Percentiles rank a stretch among this genome's conserved stretches.
These are phyloP conservation scores for Xerus inauris DNA, from an alignment of 2,113 vertebrate genomes.

Conservation along the genomic window DNA sequence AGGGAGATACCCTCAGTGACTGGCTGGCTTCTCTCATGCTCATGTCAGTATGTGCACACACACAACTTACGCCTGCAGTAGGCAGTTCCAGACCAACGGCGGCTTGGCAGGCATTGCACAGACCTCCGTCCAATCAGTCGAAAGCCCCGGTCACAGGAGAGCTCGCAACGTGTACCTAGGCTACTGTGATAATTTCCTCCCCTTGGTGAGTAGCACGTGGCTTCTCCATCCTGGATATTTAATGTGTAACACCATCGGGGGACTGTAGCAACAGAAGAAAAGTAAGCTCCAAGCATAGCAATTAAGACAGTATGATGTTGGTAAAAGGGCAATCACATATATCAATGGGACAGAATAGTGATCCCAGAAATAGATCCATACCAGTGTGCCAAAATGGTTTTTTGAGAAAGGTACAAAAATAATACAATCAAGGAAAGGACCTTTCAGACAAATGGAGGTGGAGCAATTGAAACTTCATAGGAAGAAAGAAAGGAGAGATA, in stretches of 20 bases:
- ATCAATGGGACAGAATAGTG: background rate
- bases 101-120: constrained; percentile 90
- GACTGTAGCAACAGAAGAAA: constrained; percentile 70
- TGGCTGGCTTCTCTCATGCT: background rate
- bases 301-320: background rate
- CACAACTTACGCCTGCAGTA: constrained; percentile 94
- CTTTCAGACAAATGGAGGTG: constrained; percentile 35
- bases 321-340: background rate
- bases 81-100: constrained; percentile 94
- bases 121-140: constrained; percentile 90
- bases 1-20: background rate
- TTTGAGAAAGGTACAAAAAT: constrained; percentile 48
- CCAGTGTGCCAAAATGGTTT: constrained; percentile 23
- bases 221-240: constrained; percentile 91
- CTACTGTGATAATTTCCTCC: constrained; percentile 90
- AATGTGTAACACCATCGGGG: constrained; percentile 93
- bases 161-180: constrained; percentile 92
- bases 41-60: background rate
- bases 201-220: constrained; percentile 91
- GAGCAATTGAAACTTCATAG: constrained; percentile 20
- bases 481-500: background rate
- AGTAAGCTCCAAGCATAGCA: constrained; percentile 6
- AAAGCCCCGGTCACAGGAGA: constrained; percentile 93
- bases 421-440: background rate
- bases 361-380: constrained; percentile 6